Percentiles rank a stretch among this genome's conserved stretches.
Conservation (phyloP, 92 coral and sea anemone species). For the Metridium senile region DNA sequence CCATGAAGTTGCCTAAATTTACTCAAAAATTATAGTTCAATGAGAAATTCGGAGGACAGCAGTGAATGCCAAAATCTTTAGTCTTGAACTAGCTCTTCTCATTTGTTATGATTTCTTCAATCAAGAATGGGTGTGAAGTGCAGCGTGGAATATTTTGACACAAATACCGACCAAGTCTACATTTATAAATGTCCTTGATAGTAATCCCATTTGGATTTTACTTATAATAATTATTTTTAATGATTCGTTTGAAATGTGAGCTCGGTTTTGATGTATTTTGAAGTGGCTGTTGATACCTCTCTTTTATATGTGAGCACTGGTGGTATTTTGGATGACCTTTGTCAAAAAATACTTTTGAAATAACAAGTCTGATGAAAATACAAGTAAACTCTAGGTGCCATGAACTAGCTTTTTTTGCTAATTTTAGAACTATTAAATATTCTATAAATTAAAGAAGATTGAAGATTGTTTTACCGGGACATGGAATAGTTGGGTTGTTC, state of each 20-base stretch:
- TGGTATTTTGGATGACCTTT: slow-evolving; percentile 33
- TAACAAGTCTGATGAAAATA: slow-evolving; percentile 5
- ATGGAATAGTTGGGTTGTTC: no score
- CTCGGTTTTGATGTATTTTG: neutral
- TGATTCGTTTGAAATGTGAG: slow-evolving; percentile 7
- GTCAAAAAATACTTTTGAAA: neutral
- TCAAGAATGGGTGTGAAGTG: slow-evolving; percentile 3
- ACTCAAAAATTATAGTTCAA: neutral
- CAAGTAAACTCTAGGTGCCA: neutral
- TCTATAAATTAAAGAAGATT: no score
- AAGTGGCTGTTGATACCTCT: slow-evolving; percentile 24
- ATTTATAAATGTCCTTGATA: neutral
- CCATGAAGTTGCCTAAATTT: neutral
- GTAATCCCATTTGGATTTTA: neutral
- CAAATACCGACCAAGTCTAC: neutral
- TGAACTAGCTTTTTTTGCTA: neutral
- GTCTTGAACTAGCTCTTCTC: neutral
- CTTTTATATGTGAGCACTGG: neutral
- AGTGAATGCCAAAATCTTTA: neutral
- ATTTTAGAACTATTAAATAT: neutral
- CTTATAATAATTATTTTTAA: neutral
- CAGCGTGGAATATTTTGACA: neutral
- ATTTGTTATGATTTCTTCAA: slow-evolving; percentile 1
- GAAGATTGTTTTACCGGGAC: neutral
- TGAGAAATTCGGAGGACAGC: neutral